These are phyloP conservation scores for Geodia barretti DNA, from an alignment of 37 sponge, comb jelly and placozoan genomes.

Conservation along the genomic window DNA sequence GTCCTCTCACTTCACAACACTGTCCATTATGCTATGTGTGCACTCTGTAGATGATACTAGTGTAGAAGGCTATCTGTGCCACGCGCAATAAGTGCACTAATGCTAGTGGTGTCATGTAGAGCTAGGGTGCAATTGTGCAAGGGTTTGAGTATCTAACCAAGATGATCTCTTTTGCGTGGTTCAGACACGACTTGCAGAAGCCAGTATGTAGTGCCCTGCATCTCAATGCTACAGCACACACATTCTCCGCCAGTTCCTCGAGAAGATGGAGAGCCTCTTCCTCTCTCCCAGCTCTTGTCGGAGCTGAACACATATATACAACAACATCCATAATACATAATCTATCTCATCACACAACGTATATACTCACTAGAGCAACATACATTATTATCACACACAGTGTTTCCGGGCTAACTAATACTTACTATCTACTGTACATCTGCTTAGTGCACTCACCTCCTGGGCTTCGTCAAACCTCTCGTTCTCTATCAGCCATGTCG, in stretches of 20 bases:
- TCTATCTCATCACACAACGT: not conserved
- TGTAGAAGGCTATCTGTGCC: too few species aligned
- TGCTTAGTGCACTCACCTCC: conserved; percentile 48
- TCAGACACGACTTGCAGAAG: not conserved
- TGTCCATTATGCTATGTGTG: too few species aligned
- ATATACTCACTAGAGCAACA: not conserved
- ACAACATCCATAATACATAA: not conserved
- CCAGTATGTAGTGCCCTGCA: not conserved
- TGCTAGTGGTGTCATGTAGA: too few species aligned
- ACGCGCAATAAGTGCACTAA: too few species aligned
- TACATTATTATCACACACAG: not conserved
- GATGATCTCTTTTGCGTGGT: not conserved
- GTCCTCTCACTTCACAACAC: too few species aligned
- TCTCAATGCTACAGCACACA: not conserved
- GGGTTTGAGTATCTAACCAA: too few species aligned
- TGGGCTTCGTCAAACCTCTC: conserved; percentile 98
- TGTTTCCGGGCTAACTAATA: too few species aligned
- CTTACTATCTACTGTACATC: not conserved
- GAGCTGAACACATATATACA: conserved; percentile 62
- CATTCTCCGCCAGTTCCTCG: conserved; percentile 82
- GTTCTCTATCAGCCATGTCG: conserved; percentile 93
- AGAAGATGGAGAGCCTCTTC: conserved; percentile 80
- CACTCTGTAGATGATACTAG: too few species aligned
- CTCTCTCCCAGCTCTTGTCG: conserved; percentile 75
- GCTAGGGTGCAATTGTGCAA: too few species aligned